Evolutionary conservation across 2,113 vertebrate genomes (phyloP).

Genomic region (Halcyon senegalensis): DNA sequence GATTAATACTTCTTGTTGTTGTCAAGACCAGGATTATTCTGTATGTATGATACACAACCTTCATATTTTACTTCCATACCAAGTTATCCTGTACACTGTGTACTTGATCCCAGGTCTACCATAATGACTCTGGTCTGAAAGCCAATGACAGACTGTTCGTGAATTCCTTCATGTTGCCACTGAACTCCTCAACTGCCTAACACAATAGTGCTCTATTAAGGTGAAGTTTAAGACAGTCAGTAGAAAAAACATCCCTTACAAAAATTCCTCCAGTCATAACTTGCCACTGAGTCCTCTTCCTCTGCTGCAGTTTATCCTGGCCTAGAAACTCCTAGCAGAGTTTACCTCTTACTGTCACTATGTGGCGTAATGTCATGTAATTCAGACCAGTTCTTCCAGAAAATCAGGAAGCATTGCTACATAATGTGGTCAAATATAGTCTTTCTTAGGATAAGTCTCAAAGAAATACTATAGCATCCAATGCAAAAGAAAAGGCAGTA

Average conservation of each 20-base stretch:
- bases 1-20: background rate
- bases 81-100: background rate
- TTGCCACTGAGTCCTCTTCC: background rate
- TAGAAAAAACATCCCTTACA: background rate
- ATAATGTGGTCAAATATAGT: rapidly evolving
- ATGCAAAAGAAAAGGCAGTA: background rate
- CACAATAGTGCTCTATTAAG: rapidly evolving
- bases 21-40: background rate
- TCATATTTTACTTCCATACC: background rate
- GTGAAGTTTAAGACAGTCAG: background rate
- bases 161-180: background rate
- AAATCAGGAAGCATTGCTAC: background rate
- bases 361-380: background rate
- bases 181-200: background rate
- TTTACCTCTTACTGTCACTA: background rate
- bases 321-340: background rate
- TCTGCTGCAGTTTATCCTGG: background rate
- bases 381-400: background rate
- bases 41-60: background rate
- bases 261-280: background rate
- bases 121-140: background rate
- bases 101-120: background rate
- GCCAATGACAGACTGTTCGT: background rate
- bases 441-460: background rate
- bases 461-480: background rate